Evolutionary conservation across 2,888 invertebrate species (phyloP).

Genomic region (Deroplatys truncata): DNA sequence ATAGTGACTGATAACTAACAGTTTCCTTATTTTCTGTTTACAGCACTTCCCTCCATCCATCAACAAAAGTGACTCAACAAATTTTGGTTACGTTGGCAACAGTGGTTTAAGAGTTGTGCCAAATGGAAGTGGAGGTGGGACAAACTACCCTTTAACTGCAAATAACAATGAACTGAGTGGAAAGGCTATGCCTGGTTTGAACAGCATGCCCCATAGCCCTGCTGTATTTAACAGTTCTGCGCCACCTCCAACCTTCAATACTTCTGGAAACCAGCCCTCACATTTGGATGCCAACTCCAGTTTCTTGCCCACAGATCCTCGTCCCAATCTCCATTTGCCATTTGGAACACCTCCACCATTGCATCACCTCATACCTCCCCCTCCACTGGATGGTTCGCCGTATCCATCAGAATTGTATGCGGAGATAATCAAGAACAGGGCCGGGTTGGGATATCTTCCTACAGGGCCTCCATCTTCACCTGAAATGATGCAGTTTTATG

Average conservation of each 20-base stretch:
- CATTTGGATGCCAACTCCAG: background rate
- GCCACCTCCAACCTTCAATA: background rate
- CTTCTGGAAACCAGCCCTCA: background rate
- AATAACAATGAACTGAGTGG: slow-evolving; percentile 17
- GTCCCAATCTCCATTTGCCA: background rate
- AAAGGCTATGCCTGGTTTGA: background rate
- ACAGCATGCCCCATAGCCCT: background rate
- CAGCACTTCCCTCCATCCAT: background rate
- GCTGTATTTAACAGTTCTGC: background rate
- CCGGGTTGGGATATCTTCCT: slow-evolving; percentile 17
- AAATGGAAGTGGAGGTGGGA: background rate
- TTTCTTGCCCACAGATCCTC: slow-evolving; percentile 7
- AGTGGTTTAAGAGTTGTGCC: slow-evolving; percentile 8
- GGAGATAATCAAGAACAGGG: slow-evolving; percentile 19
- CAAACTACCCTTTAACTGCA: background rate
- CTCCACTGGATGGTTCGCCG: slow-evolving; percentile 20
- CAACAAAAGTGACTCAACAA: slow-evolving; percentile 11
- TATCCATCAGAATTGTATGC: slow-evolving; percentile 23
- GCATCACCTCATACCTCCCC: slow-evolving; percentile 23
- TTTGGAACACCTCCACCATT: slow-evolving; percentile 25
- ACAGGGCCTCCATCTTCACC: slow-evolving; percentile 17
- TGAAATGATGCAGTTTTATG: slow-evolving; percentile 27
- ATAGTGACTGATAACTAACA: too few relatives aligned
- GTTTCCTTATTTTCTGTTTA: background rate
- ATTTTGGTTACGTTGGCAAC: slow-evolving; percentile 10